Evolutionary conservation across 1,140 invertebrate genomes (phyloP).

Genomic region (Elymnias hypermnestra): DNA sequence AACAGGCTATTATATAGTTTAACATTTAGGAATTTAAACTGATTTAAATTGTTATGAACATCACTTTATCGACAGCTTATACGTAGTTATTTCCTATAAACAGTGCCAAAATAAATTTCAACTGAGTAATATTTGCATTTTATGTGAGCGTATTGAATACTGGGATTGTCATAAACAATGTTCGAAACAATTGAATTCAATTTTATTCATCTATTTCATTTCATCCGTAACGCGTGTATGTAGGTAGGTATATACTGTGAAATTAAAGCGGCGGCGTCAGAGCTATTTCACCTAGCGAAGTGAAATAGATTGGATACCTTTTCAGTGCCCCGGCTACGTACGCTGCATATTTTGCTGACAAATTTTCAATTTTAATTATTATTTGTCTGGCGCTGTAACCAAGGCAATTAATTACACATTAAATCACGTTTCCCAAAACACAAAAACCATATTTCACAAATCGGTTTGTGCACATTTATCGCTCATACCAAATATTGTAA

Average conservation of each 20-base stretch:
- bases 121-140: no score
- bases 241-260: slow-evolving; percentile 10
- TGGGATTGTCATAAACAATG: slow-evolving; percentile 5
- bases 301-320: slow-evolving; percentile 15
- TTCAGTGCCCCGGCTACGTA: slow-evolving; percentile 6
- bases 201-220: slow-evolving; percentile 3
- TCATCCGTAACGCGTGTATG: neutral
- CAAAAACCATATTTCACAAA: no score
- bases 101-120: no score
- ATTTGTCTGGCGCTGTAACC: slow-evolving; percentile 2
- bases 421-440: no score
- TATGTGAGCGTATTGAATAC: neutral
- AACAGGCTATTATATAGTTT: no score
- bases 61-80: no score
- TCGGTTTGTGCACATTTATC: no score
- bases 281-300: slow-evolving; percentile 10
- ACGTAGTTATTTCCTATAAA: no score
- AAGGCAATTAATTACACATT: neutral
- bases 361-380: slow-evolving; percentile 8
- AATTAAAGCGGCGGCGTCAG: slow-evolving; percentile 10
- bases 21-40: no score
- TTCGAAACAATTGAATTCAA: neutral
- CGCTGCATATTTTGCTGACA: slow-evolving; percentile 9
- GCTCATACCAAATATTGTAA: no score
- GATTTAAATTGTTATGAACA: no score